These are phyloP conservation scores for Panulirus ornatus DNA, from an alignment of 1,140 invertebrate genomes.

Conservation along the genomic window DNA sequence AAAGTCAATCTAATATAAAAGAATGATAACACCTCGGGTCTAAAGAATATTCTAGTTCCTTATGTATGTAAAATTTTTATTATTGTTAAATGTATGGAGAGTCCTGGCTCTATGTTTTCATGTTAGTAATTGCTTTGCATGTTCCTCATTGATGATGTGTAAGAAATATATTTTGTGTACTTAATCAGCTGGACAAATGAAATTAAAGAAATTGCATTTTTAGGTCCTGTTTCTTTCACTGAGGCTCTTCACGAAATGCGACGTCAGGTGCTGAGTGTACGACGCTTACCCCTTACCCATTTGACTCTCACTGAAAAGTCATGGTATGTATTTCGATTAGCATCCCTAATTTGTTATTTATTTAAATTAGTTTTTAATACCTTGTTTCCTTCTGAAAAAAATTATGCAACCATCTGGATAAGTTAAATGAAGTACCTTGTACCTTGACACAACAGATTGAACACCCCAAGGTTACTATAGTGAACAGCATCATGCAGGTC, in stretches of 20 bases:
- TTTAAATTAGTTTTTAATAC: too few species aligned
- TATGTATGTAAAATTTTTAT: too few species aligned
- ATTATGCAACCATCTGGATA: too few species aligned
- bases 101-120: too few species aligned
- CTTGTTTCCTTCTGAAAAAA: too few species aligned
- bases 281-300: slow-evolving; percentile 63
- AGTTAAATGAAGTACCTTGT: neutral
- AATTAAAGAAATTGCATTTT: neutral
- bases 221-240: slow-evolving; percentile 40
- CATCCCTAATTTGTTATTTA: neutral
- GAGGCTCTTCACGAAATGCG: slow-evolving; percentile 57
- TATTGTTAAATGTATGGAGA: too few species aligned
- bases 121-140: neutral
- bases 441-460: too few species aligned
- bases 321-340: slow-evolving; percentile 31
- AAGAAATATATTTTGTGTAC: neutral
- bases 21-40: too few species aligned
- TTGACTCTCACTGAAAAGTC: slow-evolving; percentile 63
- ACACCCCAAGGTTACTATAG: too few species aligned
- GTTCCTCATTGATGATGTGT: neutral
- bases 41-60: too few species aligned
- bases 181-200: neutral
- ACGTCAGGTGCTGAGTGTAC: slow-evolving; percentile 54
- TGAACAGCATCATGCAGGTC: too few species aligned
- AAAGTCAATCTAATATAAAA: too few species aligned